These are phyloP conservation scores for Neoaliturus tenellus DNA, from an alignment of 2,888 invertebrate genomes.

Conservation along the genomic window DNA sequence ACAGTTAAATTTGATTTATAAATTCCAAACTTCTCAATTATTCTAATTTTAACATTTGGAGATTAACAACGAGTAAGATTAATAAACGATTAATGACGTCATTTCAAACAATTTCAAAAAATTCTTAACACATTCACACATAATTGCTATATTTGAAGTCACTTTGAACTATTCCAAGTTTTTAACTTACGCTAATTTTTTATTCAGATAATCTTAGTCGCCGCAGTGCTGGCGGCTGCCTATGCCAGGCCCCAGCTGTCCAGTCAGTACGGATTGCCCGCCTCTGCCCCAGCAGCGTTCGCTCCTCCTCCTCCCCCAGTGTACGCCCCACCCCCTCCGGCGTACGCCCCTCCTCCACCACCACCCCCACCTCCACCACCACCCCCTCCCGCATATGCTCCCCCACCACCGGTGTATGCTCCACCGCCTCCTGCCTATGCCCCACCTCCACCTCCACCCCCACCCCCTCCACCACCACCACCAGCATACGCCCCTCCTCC, in stretches of 20 bases:
- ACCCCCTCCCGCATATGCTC: background rate
- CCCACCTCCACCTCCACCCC: background rate
- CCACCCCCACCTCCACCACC: constrained; percentile 4
- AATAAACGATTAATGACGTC: too few relatives aligned
- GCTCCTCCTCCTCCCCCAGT: background rate
- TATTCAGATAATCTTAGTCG: background rate
- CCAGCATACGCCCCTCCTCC: background rate
- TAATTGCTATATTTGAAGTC: too few relatives aligned
- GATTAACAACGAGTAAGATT: too few relatives aligned
- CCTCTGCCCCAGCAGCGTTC: background rate
- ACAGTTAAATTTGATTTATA: too few relatives aligned
- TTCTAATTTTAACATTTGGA: too few relatives aligned
- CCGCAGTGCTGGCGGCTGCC: constrained; percentile 1
- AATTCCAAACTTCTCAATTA: too few relatives aligned
- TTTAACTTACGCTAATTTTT: too few relatives aligned
- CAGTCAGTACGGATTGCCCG: constrained; percentile 2
- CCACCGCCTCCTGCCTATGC: background rate
- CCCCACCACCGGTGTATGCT: background rate
- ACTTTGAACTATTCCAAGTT: too few relatives aligned
- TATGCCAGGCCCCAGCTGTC: constrained; percentile 2
- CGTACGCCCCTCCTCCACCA: constrained; percentile 1
- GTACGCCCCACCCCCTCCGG: background rate
- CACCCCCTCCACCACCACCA: constrained; percentile 7
- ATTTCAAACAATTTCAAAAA: too few relatives aligned
- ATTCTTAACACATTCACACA: too few relatives aligned